A percentile compares a stretch with the other conserved stretches of the same genome.
Evolutionary conservation across 2,797 vertebrate species (phyloP).

Genomic region (Nannoperca obscura): DNA sequence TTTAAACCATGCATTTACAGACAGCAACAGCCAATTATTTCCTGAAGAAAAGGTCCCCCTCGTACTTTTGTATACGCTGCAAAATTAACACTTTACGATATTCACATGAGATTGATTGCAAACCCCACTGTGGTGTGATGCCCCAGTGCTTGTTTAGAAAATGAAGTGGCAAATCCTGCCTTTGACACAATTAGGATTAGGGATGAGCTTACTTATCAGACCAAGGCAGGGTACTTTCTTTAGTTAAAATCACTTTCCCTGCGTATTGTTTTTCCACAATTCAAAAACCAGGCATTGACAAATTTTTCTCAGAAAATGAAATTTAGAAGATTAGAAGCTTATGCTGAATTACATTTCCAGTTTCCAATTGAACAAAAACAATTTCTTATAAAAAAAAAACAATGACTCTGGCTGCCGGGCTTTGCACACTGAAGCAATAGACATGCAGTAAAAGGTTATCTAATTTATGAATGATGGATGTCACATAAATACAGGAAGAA

Average conservation of each 20-base stretch:
- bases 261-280: conserved; percentile 73
- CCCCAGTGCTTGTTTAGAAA: conserved; percentile 71
- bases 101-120: conserved; percentile 68
- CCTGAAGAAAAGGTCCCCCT: conserved; percentile 47
- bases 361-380: conserved; percentile 63
- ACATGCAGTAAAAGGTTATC: conserved; percentile 58
- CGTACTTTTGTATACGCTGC: conserved; percentile 53
- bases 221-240: conserved; percentile 63
- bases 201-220: conserved; percentile 81
- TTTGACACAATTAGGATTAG: conserved; percentile 83
- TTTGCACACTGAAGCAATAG: conserved; percentile 33
- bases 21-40: conserved; percentile 70
- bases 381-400: conserved; percentile 35
- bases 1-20: conserved; percentile 67
- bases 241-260: conserved; percentile 74
- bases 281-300: conserved; percentile 58
- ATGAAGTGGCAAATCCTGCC: conserved; percentile 76
- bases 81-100: conserved; percentile 62
- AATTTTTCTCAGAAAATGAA: conserved; percentile 72
- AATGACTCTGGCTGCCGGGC: conserved; percentile 12
- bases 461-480: conserved; percentile 62
- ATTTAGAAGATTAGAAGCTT: conserved; percentile 76
- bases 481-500: conserved; percentile 46
- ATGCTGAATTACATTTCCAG: conserved; percentile 63
- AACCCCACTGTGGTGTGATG: conserved; percentile 47